These are phyloP conservation scores for Anguilla rostrata DNA, from an alignment of 2,113 vertebrate genomes.

Conservation along the genomic window DNA sequence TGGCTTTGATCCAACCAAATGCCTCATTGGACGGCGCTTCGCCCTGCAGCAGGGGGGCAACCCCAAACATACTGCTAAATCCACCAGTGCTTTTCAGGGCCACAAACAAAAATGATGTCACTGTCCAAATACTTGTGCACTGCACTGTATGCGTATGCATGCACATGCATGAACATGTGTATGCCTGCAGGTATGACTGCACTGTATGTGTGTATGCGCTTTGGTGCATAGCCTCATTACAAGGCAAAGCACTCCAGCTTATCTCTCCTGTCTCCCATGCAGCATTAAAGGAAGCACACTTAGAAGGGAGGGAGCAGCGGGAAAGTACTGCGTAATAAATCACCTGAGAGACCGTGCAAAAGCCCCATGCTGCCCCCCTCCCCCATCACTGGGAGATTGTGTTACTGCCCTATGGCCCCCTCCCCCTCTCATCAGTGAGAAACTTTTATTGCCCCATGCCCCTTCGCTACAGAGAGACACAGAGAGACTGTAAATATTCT, in stretches of 20 bases:
- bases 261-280: slow-evolving; percentile 13
- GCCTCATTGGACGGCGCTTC: no score
- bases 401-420: slow-evolving; percentile 18
- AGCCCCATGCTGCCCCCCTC: slow-evolving; percentile 52
- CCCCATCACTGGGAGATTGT: slow-evolving; percentile 42
- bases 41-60: no score
- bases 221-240: background rate
- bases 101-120: no score
- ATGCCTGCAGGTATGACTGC: background rate
- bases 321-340: slow-evolving; percentile 55
- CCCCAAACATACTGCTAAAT: no score
- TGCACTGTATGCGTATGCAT: no score
- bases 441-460: background rate
- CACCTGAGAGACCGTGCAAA: slow-evolving; percentile 53
- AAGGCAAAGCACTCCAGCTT: background rate
- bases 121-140: no score
- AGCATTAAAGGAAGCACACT: slow-evolving; percentile 51
- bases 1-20: no score
- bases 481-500: background rate
- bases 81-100: no score
- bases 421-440: background rate
- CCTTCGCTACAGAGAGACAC: background rate
- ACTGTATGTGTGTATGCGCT: background rate
- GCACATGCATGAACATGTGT: background rate
- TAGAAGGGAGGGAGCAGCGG: slow-evolving; percentile 56